Evolutionary conservation across 2,113 vertebrate species (phyloP), one percentile per base, ranked within the genome.

Genomic region (Mus musculus): DNA sequence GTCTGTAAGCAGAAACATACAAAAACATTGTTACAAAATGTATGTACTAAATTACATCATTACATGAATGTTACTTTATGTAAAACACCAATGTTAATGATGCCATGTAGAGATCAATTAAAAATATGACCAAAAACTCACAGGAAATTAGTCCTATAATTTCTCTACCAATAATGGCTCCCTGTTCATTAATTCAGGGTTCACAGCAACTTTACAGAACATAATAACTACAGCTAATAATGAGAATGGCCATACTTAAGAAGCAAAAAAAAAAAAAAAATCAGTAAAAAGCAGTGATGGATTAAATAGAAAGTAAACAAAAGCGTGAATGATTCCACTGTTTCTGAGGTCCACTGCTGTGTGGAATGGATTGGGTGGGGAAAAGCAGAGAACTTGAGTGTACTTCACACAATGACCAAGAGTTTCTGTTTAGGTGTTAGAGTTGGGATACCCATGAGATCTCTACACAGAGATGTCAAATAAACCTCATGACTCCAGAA

Each of bases 1-100:
- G 16, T 56, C 36, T 87, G 81, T 49, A 69, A 73, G 65, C 54
- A 96, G 78, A 96, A 91, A 87, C 77, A 92, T 52, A 73, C 30
- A 26, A 22, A 46, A 56, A 54, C 39, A 80, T 61, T 49, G 52
- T 63, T 71, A 90, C 11, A 63, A 73, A 78, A 59, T 5, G 78
- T 16, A 42, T 63, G 69, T 22, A 76, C 81, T 13, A 63, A 69
- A 46, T 46, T 87, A 63, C 39, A 85, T 84, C 49, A 76, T 72
- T 77, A 90, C 22, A 54, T n/a, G 56, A 65, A 59, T 2, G 4
- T 49, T 54, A 90, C n/a, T 42, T 75, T 42, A 73, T 19, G 80
- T 54, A 72, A 56, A 54, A 88, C 22, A 46, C n/a, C 75, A 65
- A 59, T 6, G 4, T 26, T 63, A 87, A 4, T 75, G 39, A 84